Base-by-base conservation (phyloP, 2,113 vertebrate species). In the Ovis aries region DNA sequence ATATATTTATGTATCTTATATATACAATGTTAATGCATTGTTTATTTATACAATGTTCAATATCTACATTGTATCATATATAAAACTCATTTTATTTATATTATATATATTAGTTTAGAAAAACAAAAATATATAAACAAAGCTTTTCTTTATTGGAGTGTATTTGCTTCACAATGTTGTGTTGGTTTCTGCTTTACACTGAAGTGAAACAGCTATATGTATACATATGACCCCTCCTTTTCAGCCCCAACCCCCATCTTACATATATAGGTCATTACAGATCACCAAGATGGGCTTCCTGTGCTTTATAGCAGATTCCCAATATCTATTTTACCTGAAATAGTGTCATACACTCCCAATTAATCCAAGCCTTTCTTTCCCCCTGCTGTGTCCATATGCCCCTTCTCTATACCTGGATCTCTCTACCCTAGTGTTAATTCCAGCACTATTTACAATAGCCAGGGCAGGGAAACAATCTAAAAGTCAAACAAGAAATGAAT, bases 121-220 rank as follows among this genome's bases (percentile, higher is more conserved):
- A 90, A 82, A 74, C 64, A 27, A 45, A 43, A 4, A 15, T 16
- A 48, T 27, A 48, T 93, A 91, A 90, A 57, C 14, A 80, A 94
- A 48, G 7, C 43, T 77, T 3, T 43, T 77, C 43, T 13, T 36
- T 71, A 43, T 43, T 43, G 71, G 21, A 27, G 3, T 43, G 27
- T 77, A 77, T 27, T 27, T 77, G 40, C 40, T 77, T 77, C 23
- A 27, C 71, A 77, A 27, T 43, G 23, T 43, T 40, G 23, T 27
- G 12, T 14, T 77, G 71, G 71, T 43, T 43, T 27, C 71, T 43
- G 36, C 36, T 27, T 77, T 77, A 43, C 36, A 77, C 27, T 77
- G 71, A 77, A 43, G 71, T 43, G 23, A 27, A 43, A 25, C 1
- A 77, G 71, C 71, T 77, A 14, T 43, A 43, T 77, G 12, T 43